Evolutionary conservation across 2,888 invertebrate species (phyloP).

Genomic region (Dolichomitus sp.): DNA sequence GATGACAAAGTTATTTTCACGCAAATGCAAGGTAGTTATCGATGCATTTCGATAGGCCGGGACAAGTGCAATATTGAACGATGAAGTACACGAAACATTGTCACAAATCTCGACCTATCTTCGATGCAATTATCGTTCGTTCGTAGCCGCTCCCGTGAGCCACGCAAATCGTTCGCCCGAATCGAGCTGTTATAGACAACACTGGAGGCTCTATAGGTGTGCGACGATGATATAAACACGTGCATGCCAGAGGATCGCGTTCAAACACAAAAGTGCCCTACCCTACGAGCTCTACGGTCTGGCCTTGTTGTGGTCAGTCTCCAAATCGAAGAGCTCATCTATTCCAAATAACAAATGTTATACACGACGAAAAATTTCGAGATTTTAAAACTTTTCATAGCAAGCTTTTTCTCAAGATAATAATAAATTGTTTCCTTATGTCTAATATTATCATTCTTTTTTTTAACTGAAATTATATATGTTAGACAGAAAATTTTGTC

Average conservation of each 20-base stretch:
- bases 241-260: slow-evolving; percentile 53
- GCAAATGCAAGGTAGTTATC: slow-evolving; percentile 64
- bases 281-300: slow-evolving; percentile 70
- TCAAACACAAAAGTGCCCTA: slow-evolving; percentile 49
- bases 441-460: neutral
- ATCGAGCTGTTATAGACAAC: neutral
- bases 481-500: neutral
- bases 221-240: slow-evolving; percentile 37
- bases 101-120: slow-evolving; percentile 86
- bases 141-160: slow-evolving; percentile 1
- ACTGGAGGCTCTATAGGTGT: neutral
- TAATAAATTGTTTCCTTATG: neutral
- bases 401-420: neutral
- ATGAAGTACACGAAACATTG: slow-evolving; percentile 83
- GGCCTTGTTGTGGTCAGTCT: slow-evolving; percentile 77
- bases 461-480: too few species aligned
- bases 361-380: neutral
- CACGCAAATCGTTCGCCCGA: neutral
- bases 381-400: neutral
- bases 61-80: slow-evolving; percentile 86
- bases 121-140: slow-evolving; percentile 77
- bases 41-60: slow-evolving; percentile 86
- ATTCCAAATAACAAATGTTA: slow-evolving; percentile 36
- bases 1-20: neutral
- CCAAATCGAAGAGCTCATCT: slow-evolving; percentile 75